Base-by-base conservation (phyloP, 30 jellyfish, hydroid and myxozoan species). In the Pelagia noctiluca region DNA sequence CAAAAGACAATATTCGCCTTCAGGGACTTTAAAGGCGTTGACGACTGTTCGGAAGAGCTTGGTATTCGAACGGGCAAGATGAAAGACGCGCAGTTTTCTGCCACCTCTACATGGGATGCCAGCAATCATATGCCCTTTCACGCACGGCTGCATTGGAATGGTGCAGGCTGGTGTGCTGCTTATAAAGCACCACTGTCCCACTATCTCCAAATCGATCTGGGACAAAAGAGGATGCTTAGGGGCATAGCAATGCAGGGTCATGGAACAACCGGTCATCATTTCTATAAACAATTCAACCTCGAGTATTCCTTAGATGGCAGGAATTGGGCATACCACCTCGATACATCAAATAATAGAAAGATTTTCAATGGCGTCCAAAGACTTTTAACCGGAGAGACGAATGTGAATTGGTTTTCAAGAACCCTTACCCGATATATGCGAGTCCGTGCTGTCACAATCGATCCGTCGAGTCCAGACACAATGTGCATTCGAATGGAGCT, bases 191-290 rank as follows among this genome's bases (percentile, higher is more conserved):
- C 84, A 3, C 68, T 52, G 2, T 72, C 47, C 26, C 53, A 72
- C 23, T 72, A 25, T 53, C 10, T 49, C n/a, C 84, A 72, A 52
- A 72, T 72, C n/a, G 84, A 72, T 50, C 68, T 72, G 18, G 84
- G 73, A 26, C 33, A 48, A 13, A 52, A 18, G 2, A 72, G 35
- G 25, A 23, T 49, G 3, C 8, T 72, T 12, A 25, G 52, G 0
- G 84, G 71, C 24, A 7, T 72, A 5, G 84, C 84, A 19, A 42
- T 52, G 4, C 84, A 72, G 34, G 84, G 72, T 10, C 71, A 12
- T 72, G 48, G 48, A 1, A 0, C 0, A 0, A 3, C 13, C 46
- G 22, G 46, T 16, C 13, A 2, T 0, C n/a, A 72, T 50, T 71
- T 48, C 0, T 19, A 42, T 13, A 19, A 71, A 21, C 47, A 72